These are phyloP conservation scores for Hydropsyche betteni DNA, from an alignment of 2,888 invertebrate species.

Conservation along the genomic window DNA sequence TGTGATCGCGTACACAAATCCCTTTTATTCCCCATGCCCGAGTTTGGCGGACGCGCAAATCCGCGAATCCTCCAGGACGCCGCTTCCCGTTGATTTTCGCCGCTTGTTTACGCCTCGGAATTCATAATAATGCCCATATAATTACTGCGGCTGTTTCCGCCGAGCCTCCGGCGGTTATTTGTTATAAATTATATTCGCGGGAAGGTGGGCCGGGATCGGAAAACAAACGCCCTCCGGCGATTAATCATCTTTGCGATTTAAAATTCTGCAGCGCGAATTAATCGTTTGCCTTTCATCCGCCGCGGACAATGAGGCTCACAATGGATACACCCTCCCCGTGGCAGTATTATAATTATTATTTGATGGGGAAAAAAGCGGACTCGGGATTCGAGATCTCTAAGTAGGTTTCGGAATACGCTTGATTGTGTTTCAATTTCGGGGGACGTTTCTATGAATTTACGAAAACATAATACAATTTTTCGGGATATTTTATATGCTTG, in stretches of 20 bases:
- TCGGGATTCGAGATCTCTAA: no score
- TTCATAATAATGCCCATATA: constrained; percentile 14
- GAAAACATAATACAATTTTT: no score
- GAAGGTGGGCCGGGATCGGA: not conserved
- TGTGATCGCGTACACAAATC: not conserved
- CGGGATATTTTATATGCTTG: no score
- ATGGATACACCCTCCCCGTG: not conserved
- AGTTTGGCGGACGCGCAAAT: no score
- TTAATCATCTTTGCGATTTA: constrained; percentile 25
- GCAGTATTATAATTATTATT: not conserved
- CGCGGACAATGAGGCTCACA: constrained; percentile 15
- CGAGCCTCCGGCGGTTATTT: constrained; percentile 1
- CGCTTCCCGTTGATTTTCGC: no score
- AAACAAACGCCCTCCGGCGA: constrained; percentile 16
- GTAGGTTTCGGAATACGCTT: no score
- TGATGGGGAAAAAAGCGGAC: not conserved
- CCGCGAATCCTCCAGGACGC: no score
- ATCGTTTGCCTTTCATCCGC: constrained; percentile 12
- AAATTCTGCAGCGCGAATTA: constrained; percentile 19
- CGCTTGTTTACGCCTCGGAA: constrained; percentile 6
- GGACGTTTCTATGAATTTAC: no score
- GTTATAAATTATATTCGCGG: not conserved
- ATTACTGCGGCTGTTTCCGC: not conserved
- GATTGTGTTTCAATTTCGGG: no score
- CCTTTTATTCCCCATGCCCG: no score